A percentile compares a stretch with the other conserved stretches of the same genome.
phyloP scores from a whole-genome alignment of 2,113 vertebrate species.

The Pygoscelis antarcticus region DNA sequence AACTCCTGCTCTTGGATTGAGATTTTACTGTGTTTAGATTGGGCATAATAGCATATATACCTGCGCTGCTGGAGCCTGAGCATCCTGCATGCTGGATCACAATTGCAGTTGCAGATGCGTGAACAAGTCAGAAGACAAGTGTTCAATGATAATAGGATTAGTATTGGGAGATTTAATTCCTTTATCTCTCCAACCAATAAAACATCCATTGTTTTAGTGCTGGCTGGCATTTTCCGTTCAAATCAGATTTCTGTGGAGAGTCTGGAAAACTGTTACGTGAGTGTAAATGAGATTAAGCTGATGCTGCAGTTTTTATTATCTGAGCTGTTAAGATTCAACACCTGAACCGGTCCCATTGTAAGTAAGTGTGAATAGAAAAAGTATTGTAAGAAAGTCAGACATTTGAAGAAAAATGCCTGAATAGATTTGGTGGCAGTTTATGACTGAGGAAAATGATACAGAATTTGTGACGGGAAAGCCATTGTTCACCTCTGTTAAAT shows the following conservation, averaged over 20 bases:
- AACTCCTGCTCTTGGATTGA: background rate
- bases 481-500: background rate
- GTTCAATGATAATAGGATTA: background rate
- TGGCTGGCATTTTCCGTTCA: background rate
- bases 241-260: background rate
- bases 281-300: background rate
- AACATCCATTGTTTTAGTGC: background rate
- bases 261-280: background rate
- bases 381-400: background rate
- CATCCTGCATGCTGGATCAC: rapidly evolving
- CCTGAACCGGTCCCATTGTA: background rate
- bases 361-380: background rate
- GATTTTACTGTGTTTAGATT: background rate
- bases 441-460: background rate
- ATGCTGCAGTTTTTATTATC: background rate
- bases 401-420: background rate
- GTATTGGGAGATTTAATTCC: background rate
- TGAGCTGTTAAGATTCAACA: background rate
- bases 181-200: background rate
- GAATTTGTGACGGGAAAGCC: background rate
- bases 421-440: background rate
- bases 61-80: background rate
- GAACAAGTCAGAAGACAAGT: background rate
- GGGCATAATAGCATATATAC: background rate
- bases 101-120: background rate